Conservation (phyloP, 2,113 vertebrate genomes). For the Crocuta crocuta region DNA sequence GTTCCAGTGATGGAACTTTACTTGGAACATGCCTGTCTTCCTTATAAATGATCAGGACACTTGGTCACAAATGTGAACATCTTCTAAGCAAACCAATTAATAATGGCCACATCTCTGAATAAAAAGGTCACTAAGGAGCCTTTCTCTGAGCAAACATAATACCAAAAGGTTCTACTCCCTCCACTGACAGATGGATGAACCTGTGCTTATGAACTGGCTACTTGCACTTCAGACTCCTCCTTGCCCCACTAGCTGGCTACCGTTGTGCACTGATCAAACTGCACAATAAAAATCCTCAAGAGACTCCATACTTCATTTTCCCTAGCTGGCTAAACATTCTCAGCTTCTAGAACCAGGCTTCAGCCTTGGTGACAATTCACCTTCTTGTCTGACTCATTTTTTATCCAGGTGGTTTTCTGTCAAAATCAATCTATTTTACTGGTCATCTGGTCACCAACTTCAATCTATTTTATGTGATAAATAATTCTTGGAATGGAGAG, state of each 20-base stretch:
- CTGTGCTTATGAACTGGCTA: fast-evolving
- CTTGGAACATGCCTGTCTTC: neutral
- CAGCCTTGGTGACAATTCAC: neutral
- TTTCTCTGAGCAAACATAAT: neutral
- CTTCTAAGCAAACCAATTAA: neutral
- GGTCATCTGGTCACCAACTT: slow-evolving; percentile 63
- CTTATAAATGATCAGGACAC: neutral
- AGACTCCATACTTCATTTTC: neutral
- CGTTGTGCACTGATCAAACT: neutral
- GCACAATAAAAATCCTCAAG: neutral
- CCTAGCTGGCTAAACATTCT: neutral
- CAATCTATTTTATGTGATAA: slow-evolving; percentile 64
- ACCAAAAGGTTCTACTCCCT: neutral
- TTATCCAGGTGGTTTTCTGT: slow-evolving; percentile 51
- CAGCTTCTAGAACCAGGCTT: neutral
- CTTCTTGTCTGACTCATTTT: slow-evolving; percentile 49
- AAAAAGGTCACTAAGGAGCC: neutral
- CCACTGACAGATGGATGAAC: neutral
- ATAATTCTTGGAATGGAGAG: slow-evolving; percentile 55
- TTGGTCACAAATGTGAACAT: neutral
- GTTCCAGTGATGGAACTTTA: neutral
- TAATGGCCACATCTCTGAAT: neutral
- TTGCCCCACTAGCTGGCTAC: neutral
- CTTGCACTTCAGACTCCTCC: fast-evolving
- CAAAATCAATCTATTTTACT: slow-evolving; percentile 70